phyloP scores from a whole-genome alignment of 2,797 vertebrate genomes.

The Sciaenops ocellatus region DNA sequence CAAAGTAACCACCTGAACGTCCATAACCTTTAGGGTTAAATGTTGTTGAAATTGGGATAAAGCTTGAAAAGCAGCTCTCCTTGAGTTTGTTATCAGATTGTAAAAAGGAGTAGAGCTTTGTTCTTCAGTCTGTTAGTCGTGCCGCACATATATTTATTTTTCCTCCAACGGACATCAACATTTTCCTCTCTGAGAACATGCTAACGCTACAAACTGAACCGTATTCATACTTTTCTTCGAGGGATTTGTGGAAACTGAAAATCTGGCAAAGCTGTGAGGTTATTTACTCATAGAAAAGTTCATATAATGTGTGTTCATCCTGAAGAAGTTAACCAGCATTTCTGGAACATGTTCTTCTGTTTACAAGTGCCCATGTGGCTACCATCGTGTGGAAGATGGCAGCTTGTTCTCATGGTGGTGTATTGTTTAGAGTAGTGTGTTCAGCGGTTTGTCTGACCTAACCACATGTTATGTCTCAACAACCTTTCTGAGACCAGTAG shows the following conservation, averaged over 20 bases:
- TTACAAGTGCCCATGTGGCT: constrained; percentile 48
- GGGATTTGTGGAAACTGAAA: neutral
- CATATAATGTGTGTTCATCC: neutral
- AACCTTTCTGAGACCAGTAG: constrained; percentile 58
- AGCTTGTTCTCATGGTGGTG: constrained; percentile 49
- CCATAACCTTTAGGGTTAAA: constrained; percentile 51
- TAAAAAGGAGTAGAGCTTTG: constrained; percentile 15
- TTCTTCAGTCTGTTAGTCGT: neutral
- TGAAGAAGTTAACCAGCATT: constrained; percentile 7
- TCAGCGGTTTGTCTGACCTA: constrained; percentile 61
- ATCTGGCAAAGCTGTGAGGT: neutral
- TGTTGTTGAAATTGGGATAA: constrained; percentile 33
- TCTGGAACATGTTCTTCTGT: constrained; percentile 8
- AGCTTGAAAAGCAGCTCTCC: constrained; percentile 19
- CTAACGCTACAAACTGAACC: neutral
- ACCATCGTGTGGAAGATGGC: constrained; percentile 45
- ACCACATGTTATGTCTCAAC: constrained; percentile 75
- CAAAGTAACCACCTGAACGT: constrained; percentile 38
- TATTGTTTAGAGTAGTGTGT: constrained; percentile 65
- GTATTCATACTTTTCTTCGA: neutral
- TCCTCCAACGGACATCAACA: neutral
- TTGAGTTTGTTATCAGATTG: constrained; percentile 38
- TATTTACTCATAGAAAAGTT: constrained; percentile 15
- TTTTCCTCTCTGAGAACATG: neutral
- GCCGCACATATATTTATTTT: neutral